These are phyloP conservation scores for Meiosimyza platycephala DNA, from an alignment of 2,888 invertebrate species.

Conservation along the genomic window DNA sequence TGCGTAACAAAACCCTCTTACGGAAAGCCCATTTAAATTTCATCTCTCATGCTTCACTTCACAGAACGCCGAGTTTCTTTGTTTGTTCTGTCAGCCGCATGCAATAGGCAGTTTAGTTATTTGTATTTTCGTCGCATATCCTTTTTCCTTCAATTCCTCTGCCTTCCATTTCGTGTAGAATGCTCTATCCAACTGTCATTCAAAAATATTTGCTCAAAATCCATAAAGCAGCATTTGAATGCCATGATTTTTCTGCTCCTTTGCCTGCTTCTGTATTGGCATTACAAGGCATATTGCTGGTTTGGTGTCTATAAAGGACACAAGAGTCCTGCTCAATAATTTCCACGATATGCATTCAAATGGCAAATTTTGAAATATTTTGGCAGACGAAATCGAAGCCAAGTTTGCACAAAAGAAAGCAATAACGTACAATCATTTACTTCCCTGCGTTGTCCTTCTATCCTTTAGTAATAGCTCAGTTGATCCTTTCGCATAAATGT, in stretches of 20 bases:
- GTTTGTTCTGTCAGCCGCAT: too few species aligned
- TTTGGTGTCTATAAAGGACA: too few species aligned
- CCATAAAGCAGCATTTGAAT: conserved; percentile 30
- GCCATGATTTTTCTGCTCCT: conserved; percentile 31
- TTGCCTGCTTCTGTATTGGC: neutral
- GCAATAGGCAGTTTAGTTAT: too few species aligned
- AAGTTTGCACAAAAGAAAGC: neutral
- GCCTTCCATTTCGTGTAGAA: conserved; percentile 36
- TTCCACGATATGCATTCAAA: conserved; percentile 37
- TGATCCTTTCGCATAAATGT: conserved; percentile 41
- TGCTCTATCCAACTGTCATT: conserved; percentile 27
- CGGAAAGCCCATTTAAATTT: too few species aligned
- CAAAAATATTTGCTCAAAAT: conserved; percentile 26
- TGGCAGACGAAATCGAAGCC: conserved; percentile 19
- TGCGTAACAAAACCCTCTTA: too few species aligned
- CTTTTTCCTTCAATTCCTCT: neutral
- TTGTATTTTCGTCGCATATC: neutral
- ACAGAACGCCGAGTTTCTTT: too few species aligned
- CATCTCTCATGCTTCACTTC: too few species aligned
- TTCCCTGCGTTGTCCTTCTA: neutral
- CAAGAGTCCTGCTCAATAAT: conserved; percentile 16
- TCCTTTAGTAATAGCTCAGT: conserved; percentile 28
- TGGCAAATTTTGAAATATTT: conserved; percentile 32
- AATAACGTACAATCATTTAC: neutral
- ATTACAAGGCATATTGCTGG: too few species aligned